Evolutionary conservation across 2,888 invertebrate species (phyloP).

Genomic region (Barypeithes pellucidus): DNA sequence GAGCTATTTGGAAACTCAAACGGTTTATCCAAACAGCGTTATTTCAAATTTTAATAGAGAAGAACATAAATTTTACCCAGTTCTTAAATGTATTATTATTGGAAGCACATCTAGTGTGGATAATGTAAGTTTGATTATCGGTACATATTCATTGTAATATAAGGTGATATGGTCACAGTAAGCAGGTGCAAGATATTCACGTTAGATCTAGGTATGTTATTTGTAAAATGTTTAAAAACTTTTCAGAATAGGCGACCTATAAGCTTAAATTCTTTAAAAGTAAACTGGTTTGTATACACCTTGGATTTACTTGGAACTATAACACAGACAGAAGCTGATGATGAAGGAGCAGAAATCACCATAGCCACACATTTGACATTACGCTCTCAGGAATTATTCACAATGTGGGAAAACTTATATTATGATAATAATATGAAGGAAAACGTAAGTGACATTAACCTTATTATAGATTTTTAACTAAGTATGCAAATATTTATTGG

Average conservation of each 20-base stretch:
- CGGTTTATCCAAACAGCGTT: constrained; percentile 61
- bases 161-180: too few relatives aligned
- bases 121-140: constrained; percentile 22
- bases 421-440: constrained; percentile 84
- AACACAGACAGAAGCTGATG: constrained; percentile 73
- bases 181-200: too few relatives aligned
- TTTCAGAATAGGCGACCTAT: constrained; percentile 54
- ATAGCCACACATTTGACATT: constrained; percentile 88
- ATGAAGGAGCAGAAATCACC: constrained; percentile 75
- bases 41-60: constrained; percentile 61
- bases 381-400: constrained; percentile 85
- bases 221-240: constrained; percentile 4
- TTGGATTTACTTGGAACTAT: constrained; percentile 73
- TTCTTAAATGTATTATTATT: constrained; percentile 64
- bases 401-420: constrained; percentile 92
- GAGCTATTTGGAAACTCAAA: constrained; percentile 60
- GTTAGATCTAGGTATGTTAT: too few relatives aligned
- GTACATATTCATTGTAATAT: too few relatives aligned
- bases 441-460: constrained; percentile 71
- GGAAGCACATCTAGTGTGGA: constrained; percentile 47
- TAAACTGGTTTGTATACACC: constrained; percentile 71
- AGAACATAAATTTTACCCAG: constrained; percentile 58
- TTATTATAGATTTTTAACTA: neutral
- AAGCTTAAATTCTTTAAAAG: constrained; percentile 58
- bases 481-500: neutral